A percentile compares a stretch with the other conserved stretches of the same genome.
Conservation (phyloP, 2,113 vertebrate genomes). For the Podocnemis expansa region DNA sequence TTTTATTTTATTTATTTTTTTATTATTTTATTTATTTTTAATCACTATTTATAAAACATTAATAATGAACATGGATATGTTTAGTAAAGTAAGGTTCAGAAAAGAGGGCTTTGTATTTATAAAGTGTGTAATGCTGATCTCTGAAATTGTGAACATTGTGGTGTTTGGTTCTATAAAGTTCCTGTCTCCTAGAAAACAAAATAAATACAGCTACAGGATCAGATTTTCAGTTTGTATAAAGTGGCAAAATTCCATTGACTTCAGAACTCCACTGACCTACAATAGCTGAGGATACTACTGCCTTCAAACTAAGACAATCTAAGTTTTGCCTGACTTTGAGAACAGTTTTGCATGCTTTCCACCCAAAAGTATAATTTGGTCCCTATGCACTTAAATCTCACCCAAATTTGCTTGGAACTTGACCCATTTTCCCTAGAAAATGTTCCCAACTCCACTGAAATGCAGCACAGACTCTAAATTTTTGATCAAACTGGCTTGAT, state of each 20-base stretch:
- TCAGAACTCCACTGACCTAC: background rate
- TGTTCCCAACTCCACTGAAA: background rate
- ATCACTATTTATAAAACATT: background rate
- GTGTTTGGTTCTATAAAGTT: background rate
- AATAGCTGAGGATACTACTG: background rate
- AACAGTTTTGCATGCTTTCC: background rate
- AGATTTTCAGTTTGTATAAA: background rate
- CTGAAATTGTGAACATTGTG: background rate
- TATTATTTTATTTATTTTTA: too few species aligned
- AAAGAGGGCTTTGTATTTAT: background rate
- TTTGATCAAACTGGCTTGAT: background rate
- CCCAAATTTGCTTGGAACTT: background rate
- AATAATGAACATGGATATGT: fast-evolving
- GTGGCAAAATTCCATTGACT: background rate
- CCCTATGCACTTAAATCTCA: background rate
- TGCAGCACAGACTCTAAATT: background rate
- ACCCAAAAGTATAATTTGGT: background rate
- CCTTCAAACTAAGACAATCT: background rate
- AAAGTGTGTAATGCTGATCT: background rate
- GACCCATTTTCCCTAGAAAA: background rate
- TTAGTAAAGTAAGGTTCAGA: background rate
- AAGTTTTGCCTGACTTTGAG: background rate
- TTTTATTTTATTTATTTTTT: too few species aligned
- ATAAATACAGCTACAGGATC: background rate
- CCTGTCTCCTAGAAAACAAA: background rate